Base-by-base conservation (phyloP, 2,113 vertebrate species). In the Microtus richardsoni region DNA sequence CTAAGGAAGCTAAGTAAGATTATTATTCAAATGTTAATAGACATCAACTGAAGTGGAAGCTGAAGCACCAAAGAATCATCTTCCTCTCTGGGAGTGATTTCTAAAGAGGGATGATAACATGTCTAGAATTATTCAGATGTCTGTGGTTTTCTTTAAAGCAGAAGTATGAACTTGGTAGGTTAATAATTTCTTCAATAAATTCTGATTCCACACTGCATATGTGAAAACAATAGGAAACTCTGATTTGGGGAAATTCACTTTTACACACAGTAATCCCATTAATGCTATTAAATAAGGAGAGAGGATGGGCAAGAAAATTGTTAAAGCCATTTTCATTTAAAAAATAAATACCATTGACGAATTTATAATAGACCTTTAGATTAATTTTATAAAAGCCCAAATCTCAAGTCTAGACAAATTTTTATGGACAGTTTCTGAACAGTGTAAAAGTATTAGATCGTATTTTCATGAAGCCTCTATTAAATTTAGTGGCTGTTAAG, bases 141-240 rank as follows among this genome's bases (percentile, higher is more conserved):
- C 66, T 66, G 47, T 80, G 28, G 22, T 88, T 97, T 58, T 92
- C 28, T 86, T 95, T 92, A 95, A 88, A 36, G 60, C 41, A 93
- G 44, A 39, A 83, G 17, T 58, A 14, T 36, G 0, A 62, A 83
- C 52, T 92, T 85, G 74, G 24, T 17, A 52, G 14, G 17, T 36
- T 80, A 4, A 33, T 39, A 78, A 64, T 47, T 87, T 47, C 16
- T 78, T 91, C 21, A 44, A 88, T 75, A 91, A 94, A 91, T 77
- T 91, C 78, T 88, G 17, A 85, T 73, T 92, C 28, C 52, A 84
- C 24, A 30, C 8, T 88, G 78, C 90, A 74, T 44, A n/a, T 68
- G 80, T 85, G 71, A 94, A 91, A 94, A 93, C 49, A 91, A 49
- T 52, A 95, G 28, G 49, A 91, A 93, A 92, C 64, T n/a, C 74